Base-by-base conservation (phyloP, 2,113 vertebrate genomes). In the Geothlypis trichas region DNA sequence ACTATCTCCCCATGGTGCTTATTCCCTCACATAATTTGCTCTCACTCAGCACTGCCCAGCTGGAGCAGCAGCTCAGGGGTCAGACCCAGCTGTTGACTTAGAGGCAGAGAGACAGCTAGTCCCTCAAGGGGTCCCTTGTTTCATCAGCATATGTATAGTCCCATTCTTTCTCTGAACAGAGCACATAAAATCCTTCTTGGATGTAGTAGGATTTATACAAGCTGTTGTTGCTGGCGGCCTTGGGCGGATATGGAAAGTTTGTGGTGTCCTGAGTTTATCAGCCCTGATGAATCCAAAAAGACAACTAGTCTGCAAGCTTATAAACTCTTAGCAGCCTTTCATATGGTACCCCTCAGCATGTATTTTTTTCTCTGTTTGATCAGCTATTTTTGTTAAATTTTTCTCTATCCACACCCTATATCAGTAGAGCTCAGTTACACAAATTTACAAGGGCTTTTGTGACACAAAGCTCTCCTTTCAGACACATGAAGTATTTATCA, bases 31-130 rank as follows among this genome's bases (percentile, higher is more conserved):
- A n/a, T 1, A 42, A 30, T 42, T 77, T 39, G 35, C 44, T 74
- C 44, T 87, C 77, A 31, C 22, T 89, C 74, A 55, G 3, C 0
- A 3, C 30, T 57, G 51, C 41, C 20, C 65, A 77, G 65, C 35
- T 81, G 69, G 10, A 77, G 23, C 59, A 31, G 55, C 35, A 84
- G 30, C 15, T 68, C 39, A 47, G 33, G 11, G 17, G 23, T n/a
- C 76, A 89, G 23, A 23, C 33, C 5, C 61, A 80, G 41, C 33
- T 81, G 65, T 61, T 47, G 42, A 57, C 14, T 77, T 37, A 30
- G 54, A 73, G 86, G 39, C 35, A 78, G 46, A 66, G 30, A 39
- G n/a, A 87, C 65, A 84, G 55, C 30, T 90, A 87, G 84, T 87
- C 51, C 61, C 46, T 61, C 41, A 73, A 59, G 27, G 8, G 9